Evolutionary conservation across 2,113 vertebrate genomes (phyloP), one percentile per base, ranked within the genome.

Genomic region (Callopanchax toddi): DNA sequence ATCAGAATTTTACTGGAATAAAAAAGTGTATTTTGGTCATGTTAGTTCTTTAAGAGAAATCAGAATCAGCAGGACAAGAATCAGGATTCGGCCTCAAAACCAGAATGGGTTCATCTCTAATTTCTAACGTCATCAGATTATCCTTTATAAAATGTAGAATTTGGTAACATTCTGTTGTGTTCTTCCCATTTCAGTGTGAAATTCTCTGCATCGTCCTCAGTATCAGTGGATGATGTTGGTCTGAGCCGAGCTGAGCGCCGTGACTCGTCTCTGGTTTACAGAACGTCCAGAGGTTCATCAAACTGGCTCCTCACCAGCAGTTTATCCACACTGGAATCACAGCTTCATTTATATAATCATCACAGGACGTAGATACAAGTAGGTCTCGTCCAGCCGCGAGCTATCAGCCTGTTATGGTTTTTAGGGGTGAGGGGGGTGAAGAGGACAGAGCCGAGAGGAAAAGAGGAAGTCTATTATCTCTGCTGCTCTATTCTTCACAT

Each of bases 391-490:
- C 58, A 67, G 63, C 73, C 46, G 49, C 0, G 9, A 67, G 70
- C 40, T n/a, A 45, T 59, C 36, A 45, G 57, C 58, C 56, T 10
- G 39, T 18, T 46, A 20, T 37, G 12, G n/a, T 44, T 44, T 44
- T 18, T 43, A 7, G 1, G 17, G 16, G 13, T 23, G 36, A 37
- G 34, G 69, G 1, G 59, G 78, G 76, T 52, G 75, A 79, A 44
- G 60, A 82, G 32, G 10, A 45, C 37, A 62, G 66, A 23, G 67
- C 53, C 49, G 42, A 64, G 51, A 39, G 57, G 50, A 66, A 70
- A 60, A 40, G 60, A 74, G 29, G 40, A 72, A 61, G 53, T 74
- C 53, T n/a, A 70, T 86, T 75, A 73, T 86, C 67, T 70, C 11
- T 29, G 26, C 29, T 9, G n/a, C 60, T 71, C 57, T 52, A 11